phyloP scores from a whole-genome alignment of 2,888 invertebrate species.

The Philaethria dido region DNA sequence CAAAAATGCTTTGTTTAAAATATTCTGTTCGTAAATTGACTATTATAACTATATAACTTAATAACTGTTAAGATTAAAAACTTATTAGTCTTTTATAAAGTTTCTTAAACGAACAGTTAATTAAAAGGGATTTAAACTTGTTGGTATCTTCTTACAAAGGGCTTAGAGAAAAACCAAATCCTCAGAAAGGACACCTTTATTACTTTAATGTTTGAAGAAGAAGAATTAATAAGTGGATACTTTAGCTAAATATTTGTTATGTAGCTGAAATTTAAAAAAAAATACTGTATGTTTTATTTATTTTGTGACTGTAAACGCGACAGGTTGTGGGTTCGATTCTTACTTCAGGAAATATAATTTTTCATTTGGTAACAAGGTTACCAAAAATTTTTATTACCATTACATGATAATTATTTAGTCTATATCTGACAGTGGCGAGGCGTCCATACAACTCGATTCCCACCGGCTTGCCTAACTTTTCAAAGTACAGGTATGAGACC shows the following conservation, averaged over 20 bases:
- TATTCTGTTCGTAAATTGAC: background rate
- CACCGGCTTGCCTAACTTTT: too few species aligned
- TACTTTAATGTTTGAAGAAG: conserved; percentile 11
- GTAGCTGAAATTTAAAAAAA: background rate
- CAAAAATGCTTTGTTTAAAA: background rate
- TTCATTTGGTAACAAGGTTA: too few species aligned
- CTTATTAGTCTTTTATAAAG: background rate
- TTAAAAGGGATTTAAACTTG: conserved; percentile 22
- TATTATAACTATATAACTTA: conserved; percentile 1
- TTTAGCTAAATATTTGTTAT: background rate
- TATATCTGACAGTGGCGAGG: too few species aligned
- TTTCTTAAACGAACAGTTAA: conserved; percentile 9
- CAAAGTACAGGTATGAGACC: too few species aligned
- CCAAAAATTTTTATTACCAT: too few species aligned
- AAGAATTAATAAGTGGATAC: conserved; percentile 14
- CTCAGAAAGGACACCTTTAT: conserved; percentile 13
- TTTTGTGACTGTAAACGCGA: too few species aligned
- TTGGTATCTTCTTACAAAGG: conserved; percentile 5
- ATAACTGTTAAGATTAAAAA: background rate
- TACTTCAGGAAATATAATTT: too few species aligned
- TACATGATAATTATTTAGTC: too few species aligned
- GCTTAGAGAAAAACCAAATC: background rate
- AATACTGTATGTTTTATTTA: too few species aligned
- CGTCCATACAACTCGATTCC: too few species aligned
- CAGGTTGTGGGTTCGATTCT: too few species aligned